Conservation (phyloP, 2,797 vertebrate genomes). For the Acrossocheilus fasciatus region DNA sequence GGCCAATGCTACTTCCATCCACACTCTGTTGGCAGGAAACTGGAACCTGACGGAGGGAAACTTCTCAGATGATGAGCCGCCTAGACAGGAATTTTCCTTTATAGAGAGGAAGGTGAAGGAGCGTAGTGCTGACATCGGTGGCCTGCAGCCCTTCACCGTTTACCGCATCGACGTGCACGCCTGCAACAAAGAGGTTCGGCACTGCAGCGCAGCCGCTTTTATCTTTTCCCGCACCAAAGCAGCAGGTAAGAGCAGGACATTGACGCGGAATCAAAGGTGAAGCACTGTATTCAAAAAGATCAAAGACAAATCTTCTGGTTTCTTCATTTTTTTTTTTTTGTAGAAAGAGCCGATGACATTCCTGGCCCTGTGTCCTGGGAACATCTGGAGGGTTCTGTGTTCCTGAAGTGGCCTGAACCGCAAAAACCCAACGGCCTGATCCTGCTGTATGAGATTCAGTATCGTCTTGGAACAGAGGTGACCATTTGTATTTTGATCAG, state of each 20-base stretch:
- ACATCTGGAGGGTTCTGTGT: slow-evolving; percentile 83
- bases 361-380: slow-evolving; percentile 89
- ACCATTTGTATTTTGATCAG: not conserved
- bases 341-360: slow-evolving; percentile 95
- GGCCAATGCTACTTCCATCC: slow-evolving; percentile 82
- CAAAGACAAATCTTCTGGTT: not conserved
- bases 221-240: slow-evolving; percentile 96
- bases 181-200: slow-evolving; percentile 90
- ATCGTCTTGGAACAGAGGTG: slow-evolving; percentile 89
- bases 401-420: slow-evolving; percentile 91
- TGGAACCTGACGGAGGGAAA: slow-evolving; percentile 72
- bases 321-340: slow-evolving; percentile 9
- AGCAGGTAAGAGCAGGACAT: slow-evolving; percentile 79
- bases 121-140: slow-evolving; percentile 87
- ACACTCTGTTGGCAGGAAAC: slow-evolving; percentile 61
- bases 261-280: not conserved
- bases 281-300: not conserved
- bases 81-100: slow-evolving; percentile 85
- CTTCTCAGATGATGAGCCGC: slow-evolving; percentile 71
- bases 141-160: slow-evolving; percentile 91
- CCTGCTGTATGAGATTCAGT: slow-evolving; percentile 96
- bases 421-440: slow-evolving; percentile 91
- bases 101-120: slow-evolving; percentile 86
- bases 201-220: slow-evolving; percentile 93
- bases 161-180: slow-evolving; percentile 97